Conservation (phyloP, 2,113 vertebrate genomes). For the Micronycteris hirsuta region DNA sequence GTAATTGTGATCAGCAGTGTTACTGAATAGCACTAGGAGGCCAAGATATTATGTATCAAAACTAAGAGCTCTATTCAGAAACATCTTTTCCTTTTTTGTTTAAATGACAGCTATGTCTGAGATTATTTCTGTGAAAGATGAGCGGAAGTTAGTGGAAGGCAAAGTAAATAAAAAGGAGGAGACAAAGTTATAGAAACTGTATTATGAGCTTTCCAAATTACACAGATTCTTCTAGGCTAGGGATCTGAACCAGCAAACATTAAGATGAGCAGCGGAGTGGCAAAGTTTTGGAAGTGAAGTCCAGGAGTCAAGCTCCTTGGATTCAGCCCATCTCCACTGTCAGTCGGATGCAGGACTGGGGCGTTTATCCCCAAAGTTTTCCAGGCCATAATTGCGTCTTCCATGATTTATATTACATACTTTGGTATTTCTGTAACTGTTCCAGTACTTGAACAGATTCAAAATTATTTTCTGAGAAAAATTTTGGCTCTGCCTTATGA, state of each 20-base stretch:
- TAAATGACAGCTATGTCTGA: neutral
- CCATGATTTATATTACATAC: neutral
- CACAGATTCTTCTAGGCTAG: neutral
- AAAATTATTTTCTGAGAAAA: slow-evolving; percentile 46
- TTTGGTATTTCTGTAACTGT: neutral
- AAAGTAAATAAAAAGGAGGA: neutral
- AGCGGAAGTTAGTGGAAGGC: neutral
- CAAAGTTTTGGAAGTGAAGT: neutral
- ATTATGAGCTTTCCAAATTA: neutral
- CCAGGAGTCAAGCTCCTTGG: neutral
- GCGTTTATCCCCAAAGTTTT: neutral
- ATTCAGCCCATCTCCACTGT: neutral
- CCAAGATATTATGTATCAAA: neutral
- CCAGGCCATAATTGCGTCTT: neutral
- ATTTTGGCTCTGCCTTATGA: slow-evolving; percentile 13
- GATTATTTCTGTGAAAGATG: neutral
- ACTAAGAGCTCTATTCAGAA: neutral
- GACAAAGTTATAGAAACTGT: neutral
- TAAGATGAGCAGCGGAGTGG: neutral
- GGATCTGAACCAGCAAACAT: neutral
- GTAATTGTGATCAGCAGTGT: neutral
- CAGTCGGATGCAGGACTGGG: neutral
- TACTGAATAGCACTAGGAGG: neutral
- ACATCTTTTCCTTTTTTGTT: neutral
- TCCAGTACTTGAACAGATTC: slow-evolving; percentile 11